phyloP scores from a whole-genome alignment of 2,113 vertebrate species.

The Sitta europaea region DNA sequence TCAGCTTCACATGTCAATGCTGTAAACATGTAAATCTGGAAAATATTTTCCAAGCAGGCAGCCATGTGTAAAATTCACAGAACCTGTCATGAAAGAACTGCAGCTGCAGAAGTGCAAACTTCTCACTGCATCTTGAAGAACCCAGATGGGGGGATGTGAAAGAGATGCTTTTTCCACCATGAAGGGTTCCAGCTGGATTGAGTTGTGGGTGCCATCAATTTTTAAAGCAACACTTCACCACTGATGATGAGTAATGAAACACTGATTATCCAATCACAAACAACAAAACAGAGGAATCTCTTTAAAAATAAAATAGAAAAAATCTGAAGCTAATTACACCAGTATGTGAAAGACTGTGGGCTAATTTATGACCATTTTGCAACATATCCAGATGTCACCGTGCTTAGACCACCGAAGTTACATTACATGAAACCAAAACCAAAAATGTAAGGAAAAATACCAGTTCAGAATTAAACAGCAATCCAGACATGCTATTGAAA shows the following conservation, averaged over 20 bases:
- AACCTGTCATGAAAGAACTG: conserved; percentile 81
- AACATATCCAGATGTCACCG: conserved; percentile 22
- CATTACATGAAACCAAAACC: neutral
- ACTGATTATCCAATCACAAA: conserved; percentile 31
- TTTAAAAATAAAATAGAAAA: conserved; percentile 34
- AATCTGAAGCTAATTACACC: neutral
- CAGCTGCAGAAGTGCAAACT: conserved; percentile 80
- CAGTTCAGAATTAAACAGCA: conserved; percentile 5
- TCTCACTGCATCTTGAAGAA: conserved; percentile 63
- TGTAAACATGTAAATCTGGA: conserved; percentile 83
- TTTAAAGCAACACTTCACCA: conserved; percentile 45
- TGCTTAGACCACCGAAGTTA: conserved; percentile 53
- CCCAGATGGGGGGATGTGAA: conserved; percentile 74
- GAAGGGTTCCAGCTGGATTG: conserved; percentile 56
- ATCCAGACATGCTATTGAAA: neutral
- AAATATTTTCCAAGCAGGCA: conserved; percentile 83
- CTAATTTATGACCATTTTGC: conserved; percentile 26
- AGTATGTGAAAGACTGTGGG: conserved; percentile 8
- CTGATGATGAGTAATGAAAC: conserved; percentile 61
- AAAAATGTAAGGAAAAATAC: neutral
- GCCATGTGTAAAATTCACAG: conserved; percentile 85
- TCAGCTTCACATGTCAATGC: conserved; percentile 75
- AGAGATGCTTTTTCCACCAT: neutral
- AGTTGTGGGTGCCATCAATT: conserved; percentile 27
- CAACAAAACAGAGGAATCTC: conserved; percentile 25